These are phyloP conservation scores for Hemistola chrysoprasaria DNA, from an alignment of 2,888 invertebrate species.

Conservation along the genomic window DNA sequence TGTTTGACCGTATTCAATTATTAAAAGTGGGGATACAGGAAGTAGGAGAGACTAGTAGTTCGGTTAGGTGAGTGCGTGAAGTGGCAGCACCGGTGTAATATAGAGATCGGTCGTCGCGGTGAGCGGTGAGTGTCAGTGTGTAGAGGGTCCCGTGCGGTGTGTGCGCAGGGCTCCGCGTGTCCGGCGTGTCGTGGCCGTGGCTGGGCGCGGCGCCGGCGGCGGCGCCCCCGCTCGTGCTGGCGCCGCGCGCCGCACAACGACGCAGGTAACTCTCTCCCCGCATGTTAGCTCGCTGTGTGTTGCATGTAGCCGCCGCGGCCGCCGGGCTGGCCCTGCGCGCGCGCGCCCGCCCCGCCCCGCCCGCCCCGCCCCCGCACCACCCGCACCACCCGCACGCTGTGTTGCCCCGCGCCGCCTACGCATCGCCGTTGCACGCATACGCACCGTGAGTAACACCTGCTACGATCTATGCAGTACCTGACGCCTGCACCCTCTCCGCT, in stretches of 20 bases:
- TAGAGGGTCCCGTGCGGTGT: slow-evolving; percentile 67
- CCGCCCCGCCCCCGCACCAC: slow-evolving; percentile 58
- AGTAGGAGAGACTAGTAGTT: no score
- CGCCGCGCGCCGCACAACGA: slow-evolving; percentile 88
- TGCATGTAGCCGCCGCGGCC: slow-evolving; percentile 87
- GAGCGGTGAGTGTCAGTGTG: slow-evolving; percentile 35
- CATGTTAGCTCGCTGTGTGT: slow-evolving; percentile 53
- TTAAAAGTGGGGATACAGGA: no score
- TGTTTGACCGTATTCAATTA: no score
- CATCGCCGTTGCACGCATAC: slow-evolving; percentile 93
- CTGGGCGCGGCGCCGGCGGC: slow-evolving; percentile 84
- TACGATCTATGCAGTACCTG: slow-evolving; percentile 30
- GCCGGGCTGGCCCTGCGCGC: slow-evolving; percentile 82
- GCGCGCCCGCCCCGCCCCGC: slow-evolving; percentile 83
- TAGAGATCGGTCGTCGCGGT: slow-evolving; percentile 15
- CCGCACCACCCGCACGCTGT: slow-evolving; percentile 90
- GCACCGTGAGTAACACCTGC: slow-evolving; percentile 90
- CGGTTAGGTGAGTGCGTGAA: neutral
- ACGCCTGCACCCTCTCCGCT: no score
- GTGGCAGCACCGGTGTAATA: slow-evolving; percentile 12
- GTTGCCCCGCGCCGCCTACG: slow-evolving; percentile 86
- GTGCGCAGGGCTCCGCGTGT: slow-evolving; percentile 88
- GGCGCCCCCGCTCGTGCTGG: slow-evolving; percentile 86
- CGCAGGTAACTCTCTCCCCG: slow-evolving; percentile 84
- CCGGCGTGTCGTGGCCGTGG: slow-evolving; percentile 90